Conservation (phyloP, 37 sponge, comb jelly and placozoan species). For the Diacarnus erythraeanus region DNA sequence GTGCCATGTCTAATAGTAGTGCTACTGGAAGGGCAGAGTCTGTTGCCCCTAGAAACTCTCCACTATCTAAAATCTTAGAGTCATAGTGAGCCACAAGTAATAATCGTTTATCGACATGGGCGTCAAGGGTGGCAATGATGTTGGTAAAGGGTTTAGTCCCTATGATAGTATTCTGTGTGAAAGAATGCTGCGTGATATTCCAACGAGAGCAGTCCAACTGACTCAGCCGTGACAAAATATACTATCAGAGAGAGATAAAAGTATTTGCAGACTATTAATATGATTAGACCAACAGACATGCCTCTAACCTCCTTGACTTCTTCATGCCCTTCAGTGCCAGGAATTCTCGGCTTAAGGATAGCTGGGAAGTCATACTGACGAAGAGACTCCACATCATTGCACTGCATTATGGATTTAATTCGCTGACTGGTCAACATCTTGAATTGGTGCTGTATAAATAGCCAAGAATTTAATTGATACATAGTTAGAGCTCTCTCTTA, state of each 20-base stretch:
- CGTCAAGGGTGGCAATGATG: conserved; percentile 91
- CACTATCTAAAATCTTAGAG: conserved; percentile 65
- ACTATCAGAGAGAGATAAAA: conserved; percentile 29
- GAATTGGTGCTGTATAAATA: conserved; percentile 51
- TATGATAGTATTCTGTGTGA: conserved; percentile 68
- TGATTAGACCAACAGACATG: background rate
- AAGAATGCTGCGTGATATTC: conserved; percentile 78
- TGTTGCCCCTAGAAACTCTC: conserved; percentile 87
- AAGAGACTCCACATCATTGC: conserved; percentile 53
- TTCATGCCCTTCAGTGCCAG: conserved; percentile 71
- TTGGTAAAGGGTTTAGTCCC: conserved; percentile 84
- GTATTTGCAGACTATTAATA: background rate
- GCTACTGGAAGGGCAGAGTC: conserved; percentile 99
- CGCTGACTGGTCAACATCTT: conserved; percentile 55
- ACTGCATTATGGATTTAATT: conserved; percentile 35
- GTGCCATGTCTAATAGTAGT: conserved; percentile 82
- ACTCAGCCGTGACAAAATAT: conserved; percentile 72
- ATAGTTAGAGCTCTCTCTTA: background rate
- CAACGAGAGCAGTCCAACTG: conserved; percentile 75
- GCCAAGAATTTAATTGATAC: background rate
- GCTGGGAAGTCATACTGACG: conserved; percentile 70
- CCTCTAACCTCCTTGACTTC: conserved; percentile 74
- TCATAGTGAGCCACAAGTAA: conserved; percentile 92
- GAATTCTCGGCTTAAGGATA: conserved; percentile 75
- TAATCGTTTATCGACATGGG: conserved; percentile 66